Conservation (phyloP, 2,113 vertebrate species). For the Lathamus discolor region DNA sequence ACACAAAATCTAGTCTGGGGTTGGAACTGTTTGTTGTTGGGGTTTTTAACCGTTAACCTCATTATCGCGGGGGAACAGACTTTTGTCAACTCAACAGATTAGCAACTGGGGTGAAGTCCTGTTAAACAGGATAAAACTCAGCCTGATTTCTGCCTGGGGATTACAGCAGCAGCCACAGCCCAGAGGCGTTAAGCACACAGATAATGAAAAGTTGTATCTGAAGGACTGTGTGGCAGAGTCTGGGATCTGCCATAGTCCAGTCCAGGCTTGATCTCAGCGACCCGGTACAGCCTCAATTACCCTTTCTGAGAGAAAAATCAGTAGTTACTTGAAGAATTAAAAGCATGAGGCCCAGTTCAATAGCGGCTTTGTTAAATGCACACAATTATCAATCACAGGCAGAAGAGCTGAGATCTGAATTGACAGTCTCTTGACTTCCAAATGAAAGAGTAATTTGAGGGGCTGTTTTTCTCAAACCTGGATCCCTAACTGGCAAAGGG, state of each 20-base stretch:
- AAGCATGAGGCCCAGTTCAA: constrained; percentile 22
- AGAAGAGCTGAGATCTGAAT: constrained; percentile 50
- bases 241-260: neutral
- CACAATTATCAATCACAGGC: constrained; percentile 23
- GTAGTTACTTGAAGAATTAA: constrained; percentile 44
- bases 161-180: neutral
- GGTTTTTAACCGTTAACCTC: neutral
- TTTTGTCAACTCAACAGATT: neutral
- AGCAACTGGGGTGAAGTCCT: neutral
- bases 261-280: neutral
- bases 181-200: neutral
- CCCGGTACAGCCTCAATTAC: constrained; percentile 12
- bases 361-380: constrained; percentile 16
- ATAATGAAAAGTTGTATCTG: neutral
- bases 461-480: constrained; percentile 23
- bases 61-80: neutral
- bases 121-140: neutral
- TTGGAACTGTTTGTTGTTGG: neutral
- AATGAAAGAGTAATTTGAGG: constrained; percentile 53
- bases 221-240: neutral
- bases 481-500: neutral
- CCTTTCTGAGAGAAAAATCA: constrained; percentile 24
- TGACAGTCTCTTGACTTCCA: constrained; percentile 53
- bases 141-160: neutral
- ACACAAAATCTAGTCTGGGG: neutral